A percentile compares a stretch with the other conserved stretches of the same genome.
Evolutionary conservation across 2,113 vertebrate genomes (phyloP).

Genomic region (Percopsis transmontana): DNA sequence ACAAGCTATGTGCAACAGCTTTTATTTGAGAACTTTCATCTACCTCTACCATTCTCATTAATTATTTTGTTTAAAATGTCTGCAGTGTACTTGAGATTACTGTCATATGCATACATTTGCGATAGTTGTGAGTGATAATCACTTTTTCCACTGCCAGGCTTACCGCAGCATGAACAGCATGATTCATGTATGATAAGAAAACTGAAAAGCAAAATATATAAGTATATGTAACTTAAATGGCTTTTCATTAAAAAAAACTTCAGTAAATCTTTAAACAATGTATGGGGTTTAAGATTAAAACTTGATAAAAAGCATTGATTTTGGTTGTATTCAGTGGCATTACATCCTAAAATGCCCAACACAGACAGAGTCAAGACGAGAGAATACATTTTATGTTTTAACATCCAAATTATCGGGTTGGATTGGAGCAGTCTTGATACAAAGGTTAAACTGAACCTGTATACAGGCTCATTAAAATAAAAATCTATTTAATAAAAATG

Average conservation of each 20-base stretch:
- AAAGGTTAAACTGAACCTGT: conserved; percentile 3
- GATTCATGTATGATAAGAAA: conserved; percentile 46
- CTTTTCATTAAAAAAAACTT: conserved; percentile 58
- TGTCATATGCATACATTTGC: too few relatives aligned
- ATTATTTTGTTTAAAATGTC: too few relatives aligned
- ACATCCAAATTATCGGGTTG: conserved; percentile 27
- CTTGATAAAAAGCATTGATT: conserved; percentile 26
- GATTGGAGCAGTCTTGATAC: conserved; percentile 2
- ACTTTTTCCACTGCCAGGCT: conserved; percentile 36
- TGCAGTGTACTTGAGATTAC: too few relatives aligned
- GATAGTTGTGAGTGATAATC: too few relatives aligned
- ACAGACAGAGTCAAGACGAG: conserved; percentile 4
- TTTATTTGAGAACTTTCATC: too few relatives aligned
- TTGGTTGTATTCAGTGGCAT: conserved; percentile 29
- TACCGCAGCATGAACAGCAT: conserved; percentile 46
- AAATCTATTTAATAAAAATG: neutral
- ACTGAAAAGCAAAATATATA: conserved; percentile 39
- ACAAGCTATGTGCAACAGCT: too few relatives aligned
- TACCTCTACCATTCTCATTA: too few relatives aligned
- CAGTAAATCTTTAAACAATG: conserved; percentile 54
- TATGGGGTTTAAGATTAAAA: conserved; percentile 45
- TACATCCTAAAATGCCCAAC: conserved; percentile 17
- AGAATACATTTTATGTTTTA: conserved; percentile 18
- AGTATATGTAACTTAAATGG: conserved; percentile 47
- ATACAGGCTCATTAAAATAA: neutral